Base-by-base conservation (phyloP, 2,888 invertebrate genomes). In the Volucella inanis region DNA sequence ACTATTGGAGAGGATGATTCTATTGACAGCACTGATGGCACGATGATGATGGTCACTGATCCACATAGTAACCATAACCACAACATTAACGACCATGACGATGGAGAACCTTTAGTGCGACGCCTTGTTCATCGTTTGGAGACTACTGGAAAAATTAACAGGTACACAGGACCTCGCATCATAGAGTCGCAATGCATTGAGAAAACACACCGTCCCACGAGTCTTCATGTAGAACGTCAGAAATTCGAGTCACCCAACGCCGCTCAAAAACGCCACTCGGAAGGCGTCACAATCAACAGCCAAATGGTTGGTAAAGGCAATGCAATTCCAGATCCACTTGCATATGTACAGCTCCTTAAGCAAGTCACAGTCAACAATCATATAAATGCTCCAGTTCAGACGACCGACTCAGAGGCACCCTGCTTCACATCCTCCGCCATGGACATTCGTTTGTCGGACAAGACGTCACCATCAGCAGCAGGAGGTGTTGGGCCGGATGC, bases 311-410 rank as follows among this genome's bases (percentile, higher is more conserved):
- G 57, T 57, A 72, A 84, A 45, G 15, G 77, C 22, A 62, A 52
- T 54, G 18, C 67, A 43, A 43, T 76, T 22, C 76, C 85, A 18
- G 85, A 85, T n/a, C 57, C 74, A 18, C 59, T 65, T 31, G 57
- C 82, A 15, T 65, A 65, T 52, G 88, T 87, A 31, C 87, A 88
- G 64, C 78, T 88, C 4, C 87, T 88, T n/a, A 89, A 88, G 75
- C 89, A 89, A 88, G 92, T 92, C 68, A 91, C 92, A 77, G 92
- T 92, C 86, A 92, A 92, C 88, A 92, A 92, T 90, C 92, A 92
- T 88, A 92, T 92, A 87, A 92, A 89, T 88, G 90, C 90, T 78
- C 84, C 72, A 8, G 62, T 72, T 31, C 4, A 31, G 31, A 6
- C 31, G 45, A 61, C 55, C 47, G 70, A n/a, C 72, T 74, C 68